A percentile compares a stretch with the other conserved stretches of the same genome.
Evolutionary conservation across 2,888 invertebrate species (phyloP).

Genomic region (Caenorhabditis sinica): DNA sequence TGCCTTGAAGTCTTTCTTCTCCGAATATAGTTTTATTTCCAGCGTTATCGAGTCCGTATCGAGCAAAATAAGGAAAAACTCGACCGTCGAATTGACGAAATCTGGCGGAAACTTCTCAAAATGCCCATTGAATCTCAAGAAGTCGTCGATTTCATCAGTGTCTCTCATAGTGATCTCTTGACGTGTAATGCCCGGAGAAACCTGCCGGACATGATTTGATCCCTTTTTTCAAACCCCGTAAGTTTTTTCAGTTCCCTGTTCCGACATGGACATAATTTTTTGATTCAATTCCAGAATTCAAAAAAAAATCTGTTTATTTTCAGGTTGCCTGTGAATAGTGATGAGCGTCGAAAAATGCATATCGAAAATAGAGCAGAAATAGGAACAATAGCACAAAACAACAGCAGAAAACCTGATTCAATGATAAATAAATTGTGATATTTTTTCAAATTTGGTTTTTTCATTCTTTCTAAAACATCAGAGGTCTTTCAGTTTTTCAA

Average conservation of each 20-base stretch:
- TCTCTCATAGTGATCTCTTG: conserved; percentile 45
- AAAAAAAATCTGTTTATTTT: conserved; percentile 6
- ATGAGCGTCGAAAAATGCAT: conserved; percentile 27
- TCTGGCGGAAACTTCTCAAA: conserved; percentile 57
- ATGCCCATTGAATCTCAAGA: conserved; percentile 57
- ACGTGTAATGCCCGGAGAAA: conserved; percentile 56
- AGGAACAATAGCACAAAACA: too few species aligned
- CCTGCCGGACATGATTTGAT: conserved; percentile 44
- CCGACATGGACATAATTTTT: background rate
- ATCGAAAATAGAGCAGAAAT: conserved; percentile 32
- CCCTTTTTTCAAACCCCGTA: background rate
- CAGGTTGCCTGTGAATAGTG: conserved; percentile 42
- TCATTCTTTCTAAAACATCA: background rate
- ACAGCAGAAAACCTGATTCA: too few species aligned
- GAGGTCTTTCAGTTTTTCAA: too few species aligned
- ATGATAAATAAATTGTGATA: conserved; percentile 23
- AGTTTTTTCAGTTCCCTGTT: too few species aligned
- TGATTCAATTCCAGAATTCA: background rate
- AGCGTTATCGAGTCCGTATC: conserved; percentile 69
- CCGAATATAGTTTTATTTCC: conserved; percentile 47
- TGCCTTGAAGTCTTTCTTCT: too few species aligned
- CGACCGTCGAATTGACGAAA: conserved; percentile 67
- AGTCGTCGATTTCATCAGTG: conserved; percentile 55
- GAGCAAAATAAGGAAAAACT: conserved; percentile 68
- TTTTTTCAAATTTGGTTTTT: background rate